A percentile compares a stretch with the other conserved stretches of the same genome.
These are phyloP conservation scores for Coregonus suidteri DNA, from an alignment of 2,797 vertebrate species.

Conservation along the genomic window DNA sequence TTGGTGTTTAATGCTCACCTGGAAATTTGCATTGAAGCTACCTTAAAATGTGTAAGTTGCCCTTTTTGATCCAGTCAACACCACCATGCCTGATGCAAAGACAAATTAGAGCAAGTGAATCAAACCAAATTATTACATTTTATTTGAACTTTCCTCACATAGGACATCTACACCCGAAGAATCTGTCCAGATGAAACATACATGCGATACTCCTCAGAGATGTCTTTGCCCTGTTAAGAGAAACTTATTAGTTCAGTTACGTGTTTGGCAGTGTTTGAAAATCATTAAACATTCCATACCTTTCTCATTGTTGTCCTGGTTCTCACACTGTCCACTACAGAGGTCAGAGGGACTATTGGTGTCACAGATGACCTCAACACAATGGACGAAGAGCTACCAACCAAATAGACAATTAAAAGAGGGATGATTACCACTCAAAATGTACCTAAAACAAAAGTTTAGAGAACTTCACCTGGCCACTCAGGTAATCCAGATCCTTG, in stretches of 20 bases:
- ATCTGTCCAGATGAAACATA: slow-evolving; percentile 70
- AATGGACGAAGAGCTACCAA: slow-evolving; percentile 81
- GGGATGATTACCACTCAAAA: background rate
- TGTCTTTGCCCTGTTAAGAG: slow-evolving; percentile 56
- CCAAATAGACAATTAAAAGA: background rate
- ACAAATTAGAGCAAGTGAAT: too few relatives aligned
- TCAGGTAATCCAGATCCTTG: slow-evolving; percentile 42
- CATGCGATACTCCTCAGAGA: background rate
- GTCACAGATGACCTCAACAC: slow-evolving; percentile 77
- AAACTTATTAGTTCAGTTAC: background rate
- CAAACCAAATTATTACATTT: too few relatives aligned
- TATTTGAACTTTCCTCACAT: too few relatives aligned
- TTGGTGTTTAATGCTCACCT: too few relatives aligned
- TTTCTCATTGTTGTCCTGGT: slow-evolving; percentile 21
- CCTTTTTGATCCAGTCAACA: too few relatives aligned
- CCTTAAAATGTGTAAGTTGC: too few relatives aligned
- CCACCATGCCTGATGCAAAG: too few relatives aligned
- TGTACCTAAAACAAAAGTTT: background rate
- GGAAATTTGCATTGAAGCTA: too few relatives aligned
- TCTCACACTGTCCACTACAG: slow-evolving; percentile 68
- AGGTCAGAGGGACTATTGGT: slow-evolving; percentile 44
- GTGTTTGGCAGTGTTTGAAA: background rate
- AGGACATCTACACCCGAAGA: background rate
- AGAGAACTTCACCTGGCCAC: slow-evolving; percentile 58
- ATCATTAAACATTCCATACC: slow-evolving; percentile 34